Evolutionary conservation across 2,797 vertebrate genomes (phyloP).

Genomic region (Sebastes goodei): DNA sequence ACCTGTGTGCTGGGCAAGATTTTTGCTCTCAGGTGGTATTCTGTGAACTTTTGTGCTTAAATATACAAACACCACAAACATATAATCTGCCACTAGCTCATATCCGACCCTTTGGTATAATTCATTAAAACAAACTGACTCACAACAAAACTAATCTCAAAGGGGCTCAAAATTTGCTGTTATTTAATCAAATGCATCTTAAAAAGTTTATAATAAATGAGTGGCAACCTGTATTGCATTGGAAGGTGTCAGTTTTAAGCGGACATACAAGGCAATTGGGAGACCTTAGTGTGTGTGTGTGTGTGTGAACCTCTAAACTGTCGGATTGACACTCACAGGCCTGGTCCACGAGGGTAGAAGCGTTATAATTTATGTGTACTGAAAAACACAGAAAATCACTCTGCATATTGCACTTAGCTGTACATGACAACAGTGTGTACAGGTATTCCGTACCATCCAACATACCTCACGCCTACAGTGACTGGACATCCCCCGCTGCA

Average conservation of each 20-base stretch:
- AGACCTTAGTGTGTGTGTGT: neutral
- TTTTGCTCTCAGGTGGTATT: neutral
- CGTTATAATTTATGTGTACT: constrained; percentile 8
- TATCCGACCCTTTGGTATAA: constrained; percentile 57
- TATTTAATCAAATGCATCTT: constrained; percentile 19
- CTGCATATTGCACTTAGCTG: constrained; percentile 71
- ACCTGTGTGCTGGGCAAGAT: neutral
- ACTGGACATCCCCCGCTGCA: neutral
- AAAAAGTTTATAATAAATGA: neutral
- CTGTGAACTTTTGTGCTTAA: constrained; percentile 15
- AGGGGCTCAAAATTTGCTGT: neutral
- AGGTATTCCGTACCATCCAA: constrained; percentile 11
- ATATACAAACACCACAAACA: neutral
- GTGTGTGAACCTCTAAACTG: constrained; percentile 12
- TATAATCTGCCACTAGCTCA: constrained; percentile 15
- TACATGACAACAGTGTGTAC: constrained; percentile 26
- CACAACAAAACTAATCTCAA: constrained; percentile 29
- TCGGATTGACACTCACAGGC: constrained; percentile 1
- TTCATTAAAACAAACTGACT: constrained; percentile 31
- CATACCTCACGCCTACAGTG: neutral
- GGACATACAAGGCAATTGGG: constrained; percentile 30
- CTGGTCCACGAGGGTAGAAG: constrained; percentile 6
- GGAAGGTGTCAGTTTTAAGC: constrained; percentile 20
- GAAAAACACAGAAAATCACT: constrained; percentile 23
- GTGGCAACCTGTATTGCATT: constrained; percentile 24